A percentile compares a stretch with the other conserved stretches of the same genome.
Conservation (phyloP, 2,888 invertebrate genomes). For the Itoplectis maculator region DNA sequence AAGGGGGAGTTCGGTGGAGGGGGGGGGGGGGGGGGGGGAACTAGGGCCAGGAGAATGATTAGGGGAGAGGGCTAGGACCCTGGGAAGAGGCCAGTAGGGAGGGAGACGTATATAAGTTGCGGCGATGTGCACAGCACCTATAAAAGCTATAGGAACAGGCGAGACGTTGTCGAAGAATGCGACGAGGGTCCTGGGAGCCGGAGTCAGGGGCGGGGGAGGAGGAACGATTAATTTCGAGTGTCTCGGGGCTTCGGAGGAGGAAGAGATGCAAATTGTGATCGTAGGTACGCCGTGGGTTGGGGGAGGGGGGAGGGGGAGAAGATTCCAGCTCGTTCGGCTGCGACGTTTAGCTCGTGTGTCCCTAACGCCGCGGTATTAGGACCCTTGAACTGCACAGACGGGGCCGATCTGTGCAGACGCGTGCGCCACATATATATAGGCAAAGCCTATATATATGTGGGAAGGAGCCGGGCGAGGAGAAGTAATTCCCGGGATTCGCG, state of each 20-base stretch:
- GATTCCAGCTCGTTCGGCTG: constrained; percentile 54
- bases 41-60: too few species aligned
- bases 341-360: constrained; percentile 28
- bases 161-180: constrained; percentile 52
- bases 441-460: too few species aligned
- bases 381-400: constrained; percentile 1
- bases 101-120: too few species aligned
- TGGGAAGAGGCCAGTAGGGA: too few species aligned
- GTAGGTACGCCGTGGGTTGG: constrained; percentile 33
- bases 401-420: neutral
- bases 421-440: neutral
- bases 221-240: constrained; percentile 63
- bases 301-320: constrained; percentile 27
- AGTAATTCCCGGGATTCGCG: constrained; percentile 74
- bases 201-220: neutral
- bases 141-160: constrained; percentile 22
- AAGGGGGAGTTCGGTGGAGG: neutral
- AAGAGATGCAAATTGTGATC: constrained; percentile 66
- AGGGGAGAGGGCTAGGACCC: too few species aligned
- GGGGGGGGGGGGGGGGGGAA: neutral
- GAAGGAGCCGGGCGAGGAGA: constrained; percentile 54
- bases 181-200: neutral
- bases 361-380: constrained; percentile 12
- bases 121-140: constrained; percentile 4
- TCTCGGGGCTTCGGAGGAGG: constrained; percentile 38